These are phyloP conservation scores for Drosophila setosimentum DNA, from an alignment of 2,888 invertebrate genomes.

Conservation along the genomic window DNA sequence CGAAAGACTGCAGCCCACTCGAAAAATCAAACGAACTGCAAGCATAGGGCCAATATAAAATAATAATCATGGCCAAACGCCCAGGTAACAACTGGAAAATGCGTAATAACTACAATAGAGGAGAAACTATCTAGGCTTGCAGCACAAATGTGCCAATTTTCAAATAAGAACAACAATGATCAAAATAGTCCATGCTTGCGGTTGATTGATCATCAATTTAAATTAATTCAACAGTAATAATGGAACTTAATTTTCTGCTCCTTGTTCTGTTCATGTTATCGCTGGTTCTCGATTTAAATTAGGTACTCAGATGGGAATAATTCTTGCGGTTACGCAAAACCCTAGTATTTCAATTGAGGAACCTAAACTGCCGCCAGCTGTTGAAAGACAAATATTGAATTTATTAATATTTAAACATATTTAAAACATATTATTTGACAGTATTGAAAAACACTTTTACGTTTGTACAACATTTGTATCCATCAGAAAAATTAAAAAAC, in stretches of 20 bases:
- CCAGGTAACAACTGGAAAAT: slow-evolving; percentile 42
- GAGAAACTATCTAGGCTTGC: slow-evolving; percentile 33
- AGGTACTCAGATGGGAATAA: not conserved
- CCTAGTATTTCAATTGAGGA: not conserved
- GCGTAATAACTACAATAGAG: slow-evolving; percentile 40
- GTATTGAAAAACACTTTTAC: not conserved
- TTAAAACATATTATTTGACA: not conserved
- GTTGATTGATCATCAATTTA: slow-evolving; percentile 52
- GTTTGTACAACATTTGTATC: not conserved
- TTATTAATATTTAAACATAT: not conserved
- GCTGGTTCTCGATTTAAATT: not conserved
- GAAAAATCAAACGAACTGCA: slow-evolving; percentile 60
- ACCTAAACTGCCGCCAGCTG: not conserved
- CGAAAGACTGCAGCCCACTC: slow-evolving; percentile 51
- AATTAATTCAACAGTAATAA: slow-evolving; percentile 56
- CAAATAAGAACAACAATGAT: slow-evolving; percentile 17
- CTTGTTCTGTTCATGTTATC: not conserved
- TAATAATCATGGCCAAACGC: slow-evolving; percentile 67
- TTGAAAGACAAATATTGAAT: not conserved
- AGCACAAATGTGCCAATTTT: slow-evolving; percentile 38
- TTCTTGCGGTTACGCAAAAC: not conserved
- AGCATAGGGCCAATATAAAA: slow-evolving; percentile 68
- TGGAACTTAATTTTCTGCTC: not conserved
- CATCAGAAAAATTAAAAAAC: not conserved
- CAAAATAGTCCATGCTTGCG: slow-evolving; percentile 38